A percentile compares a stretch with the other conserved stretches of the same genome.
Evolutionary conservation across 2,113 vertebrate species (phyloP).

Genomic region (Pampusana beccarii): DNA sequence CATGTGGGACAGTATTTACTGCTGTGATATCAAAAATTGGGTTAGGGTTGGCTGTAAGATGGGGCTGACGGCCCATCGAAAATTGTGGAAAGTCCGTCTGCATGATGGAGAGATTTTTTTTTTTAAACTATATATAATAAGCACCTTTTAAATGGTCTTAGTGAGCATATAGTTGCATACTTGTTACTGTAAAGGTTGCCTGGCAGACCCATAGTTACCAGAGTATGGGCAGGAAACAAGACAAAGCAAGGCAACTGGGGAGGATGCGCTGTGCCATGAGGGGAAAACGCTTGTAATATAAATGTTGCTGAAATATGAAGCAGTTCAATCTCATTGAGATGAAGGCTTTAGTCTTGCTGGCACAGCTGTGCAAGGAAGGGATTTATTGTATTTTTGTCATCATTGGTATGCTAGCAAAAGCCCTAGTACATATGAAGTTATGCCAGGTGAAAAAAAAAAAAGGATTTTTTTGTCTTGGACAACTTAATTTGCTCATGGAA

Average conservation of each 20-base stretch:
- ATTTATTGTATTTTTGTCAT: constrained; percentile 7
- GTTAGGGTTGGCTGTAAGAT: not conserved
- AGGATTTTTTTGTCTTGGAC: not conserved
- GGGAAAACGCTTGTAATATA: not conserved
- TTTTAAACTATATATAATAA: not conserved
- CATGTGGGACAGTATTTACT: not conserved
- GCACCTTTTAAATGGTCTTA: not conserved
- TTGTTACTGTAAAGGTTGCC: not conserved
- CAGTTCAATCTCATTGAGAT: not conserved
- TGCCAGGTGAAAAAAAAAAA: not conserved
- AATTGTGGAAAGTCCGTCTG: not conserved
- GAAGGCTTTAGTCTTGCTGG: constrained; percentile 8
- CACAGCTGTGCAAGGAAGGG: not conserved
- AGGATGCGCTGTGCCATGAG: not conserved
- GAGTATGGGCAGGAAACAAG: not conserved
- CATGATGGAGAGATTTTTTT: not conserved
- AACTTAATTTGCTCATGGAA: not conserved
- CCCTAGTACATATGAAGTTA: not conserved
- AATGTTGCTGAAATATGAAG: constrained; percentile 6
- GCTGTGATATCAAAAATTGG: not conserved
- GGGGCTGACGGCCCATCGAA: not conserved
- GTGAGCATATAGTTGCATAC: not conserved
- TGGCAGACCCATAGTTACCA: not conserved
- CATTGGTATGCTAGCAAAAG: not conserved
- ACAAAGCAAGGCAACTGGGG: not conserved